These are phyloP conservation scores for Sciaenops ocellatus DNA, from an alignment of 2,797 vertebrate species.

Conservation along the genomic window DNA sequence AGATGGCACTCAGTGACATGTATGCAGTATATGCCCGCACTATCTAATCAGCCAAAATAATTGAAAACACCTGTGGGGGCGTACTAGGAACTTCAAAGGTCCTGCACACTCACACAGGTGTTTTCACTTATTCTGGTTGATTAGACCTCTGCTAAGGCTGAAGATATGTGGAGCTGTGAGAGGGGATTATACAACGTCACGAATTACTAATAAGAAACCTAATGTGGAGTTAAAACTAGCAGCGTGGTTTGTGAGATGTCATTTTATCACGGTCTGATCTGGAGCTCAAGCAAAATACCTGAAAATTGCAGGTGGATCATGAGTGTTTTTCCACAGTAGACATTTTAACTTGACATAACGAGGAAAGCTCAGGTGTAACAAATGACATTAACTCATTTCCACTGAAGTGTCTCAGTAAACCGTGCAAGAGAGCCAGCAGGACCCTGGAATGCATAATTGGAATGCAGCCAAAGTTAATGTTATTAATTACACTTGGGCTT, in stretches of 20 bases:
- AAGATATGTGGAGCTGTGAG: background rate
- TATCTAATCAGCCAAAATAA: constrained; percentile 14
- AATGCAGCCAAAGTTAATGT: constrained; percentile 13
- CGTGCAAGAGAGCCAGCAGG: background rate
- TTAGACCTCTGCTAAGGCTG: constrained; percentile 20
- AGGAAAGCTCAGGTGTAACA: background rate
- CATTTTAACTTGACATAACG: constrained; percentile 1
- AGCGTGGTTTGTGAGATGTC: background rate
- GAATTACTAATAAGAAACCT: constrained; percentile 13
- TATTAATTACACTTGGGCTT: constrained; percentile 22
- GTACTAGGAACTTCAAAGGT: background rate
- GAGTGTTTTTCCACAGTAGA: constrained; percentile 1
- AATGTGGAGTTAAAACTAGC: background rate
- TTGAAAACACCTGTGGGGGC: constrained; percentile 11
- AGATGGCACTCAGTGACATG: background rate
- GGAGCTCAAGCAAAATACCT: constrained; percentile 6
- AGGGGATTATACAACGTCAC: constrained; percentile 17
- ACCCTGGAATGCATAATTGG: background rate
- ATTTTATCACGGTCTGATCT: constrained; percentile 6
- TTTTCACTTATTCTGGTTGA: constrained; percentile 26
- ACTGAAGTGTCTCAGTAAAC: background rate
- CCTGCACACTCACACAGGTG: constrained; percentile 23
- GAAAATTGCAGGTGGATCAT: background rate
- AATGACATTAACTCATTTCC: background rate
- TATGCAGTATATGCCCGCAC: background rate